Percentiles rank a stretch among this genome's conserved stretches.
Conservation (phyloP, 2,797 vertebrate genomes). For the Acestrorhynchus altus region DNA sequence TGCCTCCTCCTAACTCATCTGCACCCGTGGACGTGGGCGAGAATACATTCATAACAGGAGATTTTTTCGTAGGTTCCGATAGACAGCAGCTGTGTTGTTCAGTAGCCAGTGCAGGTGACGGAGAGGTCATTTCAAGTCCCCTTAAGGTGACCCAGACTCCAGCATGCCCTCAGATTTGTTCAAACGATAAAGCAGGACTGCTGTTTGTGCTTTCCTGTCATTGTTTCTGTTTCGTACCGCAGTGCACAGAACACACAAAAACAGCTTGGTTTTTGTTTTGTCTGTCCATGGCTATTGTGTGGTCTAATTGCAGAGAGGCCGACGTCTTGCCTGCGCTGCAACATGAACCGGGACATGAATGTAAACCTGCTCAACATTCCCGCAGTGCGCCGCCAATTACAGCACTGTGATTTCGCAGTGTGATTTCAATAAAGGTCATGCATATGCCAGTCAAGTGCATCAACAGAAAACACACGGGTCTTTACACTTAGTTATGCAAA, state of each 20-base stretch:
- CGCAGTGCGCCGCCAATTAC: slow-evolving; percentile 37
- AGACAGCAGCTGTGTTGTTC: slow-evolving; percentile 31
- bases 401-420: slow-evolving; percentile 62
- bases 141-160: slow-evolving; percentile 67
- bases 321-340: slow-evolving; percentile 7
- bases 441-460: slow-evolving; percentile 35
- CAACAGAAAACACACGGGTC: slow-evolving; percentile 57
- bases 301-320: slow-evolving; percentile 40
- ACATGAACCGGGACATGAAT: slow-evolving; percentile 63
- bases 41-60: slow-evolving; percentile 27
- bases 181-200: background rate
- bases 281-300: slow-evolving; percentile 8
- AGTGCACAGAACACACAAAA: slow-evolving; percentile 15
- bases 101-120: slow-evolving; percentile 29
- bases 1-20: slow-evolving; percentile 52
- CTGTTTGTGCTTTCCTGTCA: background rate
- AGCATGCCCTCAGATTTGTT: background rate
- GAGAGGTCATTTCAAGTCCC: slow-evolving; percentile 38
- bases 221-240: background rate
- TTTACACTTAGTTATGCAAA: slow-evolving; percentile 55
- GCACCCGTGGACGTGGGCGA: slow-evolving; percentile 23
- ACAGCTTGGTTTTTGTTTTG: slow-evolving; percentile 3
- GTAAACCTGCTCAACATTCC: slow-evolving; percentile 57
- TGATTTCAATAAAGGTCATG: slow-evolving; percentile 55
- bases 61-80: background rate